A percentile compares a stretch with the other conserved stretches of the same genome.
These are phyloP conservation scores for Oophaga sylvatica DNA, from an alignment of 2,797 vertebrate species.

Conservation along the genomic window DNA sequence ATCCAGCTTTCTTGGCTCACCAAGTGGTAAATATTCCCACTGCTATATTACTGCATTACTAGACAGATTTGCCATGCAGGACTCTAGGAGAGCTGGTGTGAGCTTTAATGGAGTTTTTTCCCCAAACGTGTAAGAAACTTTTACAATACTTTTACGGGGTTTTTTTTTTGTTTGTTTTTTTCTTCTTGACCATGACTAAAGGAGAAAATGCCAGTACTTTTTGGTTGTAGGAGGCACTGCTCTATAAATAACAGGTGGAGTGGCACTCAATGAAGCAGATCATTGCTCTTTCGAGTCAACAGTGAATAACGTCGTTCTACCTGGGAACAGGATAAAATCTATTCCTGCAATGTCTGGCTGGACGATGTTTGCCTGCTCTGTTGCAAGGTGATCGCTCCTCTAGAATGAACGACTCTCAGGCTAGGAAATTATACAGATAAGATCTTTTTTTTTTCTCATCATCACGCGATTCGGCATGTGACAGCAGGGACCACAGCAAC, in stretches of 20 bases:
- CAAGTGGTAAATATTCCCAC: neutral
- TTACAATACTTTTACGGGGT: too few species aligned
- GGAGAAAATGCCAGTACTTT: neutral
- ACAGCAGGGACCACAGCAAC: neutral
- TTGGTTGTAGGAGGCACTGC: neutral
- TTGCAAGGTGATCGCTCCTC: neutral
- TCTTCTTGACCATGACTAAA: too few species aligned
- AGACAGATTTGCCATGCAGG: neutral
- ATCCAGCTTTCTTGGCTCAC: neutral
- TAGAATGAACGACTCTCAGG: neutral
- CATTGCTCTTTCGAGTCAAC: conserved; percentile 54
- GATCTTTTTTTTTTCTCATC: neutral
- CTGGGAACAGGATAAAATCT: neutral
- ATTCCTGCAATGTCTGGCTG: neutral
- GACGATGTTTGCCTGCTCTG: neutral
- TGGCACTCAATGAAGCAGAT: conserved; percentile 67
- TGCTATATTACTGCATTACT: neutral
- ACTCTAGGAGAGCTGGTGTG: neutral
- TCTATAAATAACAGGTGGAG: conserved; percentile 62
- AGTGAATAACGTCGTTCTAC: neutral
- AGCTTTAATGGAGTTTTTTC: too few species aligned
- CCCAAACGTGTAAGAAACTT: too few species aligned
- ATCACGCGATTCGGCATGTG: neutral
- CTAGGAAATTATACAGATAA: neutral
- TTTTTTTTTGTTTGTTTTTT: too few species aligned